Percentiles rank a stretch among this genome's conserved stretches.
These are phyloP conservation scores for Tryphoninae sp. DNA, from an alignment of 2,888 invertebrate genomes.

Conservation along the genomic window DNA sequence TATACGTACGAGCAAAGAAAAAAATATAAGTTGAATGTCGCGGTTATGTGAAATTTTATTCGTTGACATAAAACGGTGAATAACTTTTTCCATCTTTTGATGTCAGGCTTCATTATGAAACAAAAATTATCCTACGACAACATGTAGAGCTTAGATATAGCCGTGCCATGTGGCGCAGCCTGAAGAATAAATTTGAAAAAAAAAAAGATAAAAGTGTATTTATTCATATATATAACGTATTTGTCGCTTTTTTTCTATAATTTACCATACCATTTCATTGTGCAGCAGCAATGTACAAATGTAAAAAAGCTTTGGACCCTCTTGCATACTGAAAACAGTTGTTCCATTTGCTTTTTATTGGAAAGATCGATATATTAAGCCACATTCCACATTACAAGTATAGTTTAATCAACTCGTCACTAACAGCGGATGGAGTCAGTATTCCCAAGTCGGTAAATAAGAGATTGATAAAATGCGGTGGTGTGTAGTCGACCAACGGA, in stretches of 20 bases:
- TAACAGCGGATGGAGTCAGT: slow-evolving; percentile 97
- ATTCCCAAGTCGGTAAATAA: slow-evolving; percentile 98
- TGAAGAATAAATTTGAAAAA: slow-evolving; percentile 63
- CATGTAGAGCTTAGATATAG: slow-evolving; percentile 59
- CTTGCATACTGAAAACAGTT: background rate
- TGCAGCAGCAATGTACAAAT: background rate
- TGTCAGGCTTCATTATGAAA: slow-evolving; percentile 60
- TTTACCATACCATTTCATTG: background rate
- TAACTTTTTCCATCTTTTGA: slow-evolving; percentile 77
- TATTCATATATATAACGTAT: slow-evolving; percentile 47
- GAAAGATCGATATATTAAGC: slow-evolving; percentile 30
- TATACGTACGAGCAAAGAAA: slow-evolving; percentile 52
- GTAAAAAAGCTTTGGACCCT: background rate
- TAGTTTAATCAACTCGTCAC: slow-evolving; percentile 97
- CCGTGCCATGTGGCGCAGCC: slow-evolving; percentile 60
- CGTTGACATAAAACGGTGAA: slow-evolving; percentile 52
- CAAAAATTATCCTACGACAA: slow-evolving; percentile 60
- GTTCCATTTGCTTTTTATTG: slow-evolving; percentile 14
- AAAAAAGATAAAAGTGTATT: slow-evolving; percentile 59
- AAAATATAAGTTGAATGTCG: slow-evolving; percentile 51
- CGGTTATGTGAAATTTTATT: slow-evolving; percentile 55
- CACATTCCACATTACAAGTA: slow-evolving; percentile 87
- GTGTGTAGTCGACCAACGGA: slow-evolving; percentile 98
- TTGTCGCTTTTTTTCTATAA: background rate
- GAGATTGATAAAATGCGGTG: slow-evolving; percentile 95